A percentile compares a stretch with the other conserved stretches of the same genome.
Evolutionary conservation across 2,888 invertebrate genomes (phyloP).

Genomic region (Amphipoea lucens): DNA sequence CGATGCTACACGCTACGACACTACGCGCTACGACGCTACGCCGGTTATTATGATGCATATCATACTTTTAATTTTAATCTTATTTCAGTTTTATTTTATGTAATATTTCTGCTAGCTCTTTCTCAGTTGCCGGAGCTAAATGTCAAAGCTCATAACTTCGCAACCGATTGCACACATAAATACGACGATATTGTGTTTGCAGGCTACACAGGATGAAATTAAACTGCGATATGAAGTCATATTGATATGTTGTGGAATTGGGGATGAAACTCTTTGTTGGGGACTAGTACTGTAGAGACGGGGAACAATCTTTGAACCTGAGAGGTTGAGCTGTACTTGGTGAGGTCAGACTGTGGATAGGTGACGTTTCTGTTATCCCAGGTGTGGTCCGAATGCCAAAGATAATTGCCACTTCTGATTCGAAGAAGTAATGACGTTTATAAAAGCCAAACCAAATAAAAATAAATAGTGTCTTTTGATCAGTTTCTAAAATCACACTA

Average conservation of each 20-base stretch:
- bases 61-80: not conserved
- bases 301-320: not conserved
- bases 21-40: not conserved
- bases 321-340: no score
- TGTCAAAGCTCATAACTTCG: slow-evolving; percentile 64
- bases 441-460: no score
- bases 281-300: not conserved
- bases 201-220: slow-evolving; percentile 8
- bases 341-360: no score
- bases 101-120: not conserved
- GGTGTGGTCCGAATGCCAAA: no score
- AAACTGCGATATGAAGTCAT: slow-evolving; percentile 13
- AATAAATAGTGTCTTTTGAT: no score
- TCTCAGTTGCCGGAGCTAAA: slow-evolving; percentile 36
- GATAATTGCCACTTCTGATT: no score
- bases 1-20: not conserved
- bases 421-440: no score
- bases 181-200: slow-evolving; percentile 56
- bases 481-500: no score
- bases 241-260: not conserved
- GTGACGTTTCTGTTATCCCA: no score
- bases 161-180: slow-evolving; percentile 58
- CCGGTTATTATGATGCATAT: not conserved
- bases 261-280: not conserved
- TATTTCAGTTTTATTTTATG: not conserved